phyloP scores from a whole-genome alignment of 2,113 vertebrate species.

The Megaptera novaeangliae region DNA sequence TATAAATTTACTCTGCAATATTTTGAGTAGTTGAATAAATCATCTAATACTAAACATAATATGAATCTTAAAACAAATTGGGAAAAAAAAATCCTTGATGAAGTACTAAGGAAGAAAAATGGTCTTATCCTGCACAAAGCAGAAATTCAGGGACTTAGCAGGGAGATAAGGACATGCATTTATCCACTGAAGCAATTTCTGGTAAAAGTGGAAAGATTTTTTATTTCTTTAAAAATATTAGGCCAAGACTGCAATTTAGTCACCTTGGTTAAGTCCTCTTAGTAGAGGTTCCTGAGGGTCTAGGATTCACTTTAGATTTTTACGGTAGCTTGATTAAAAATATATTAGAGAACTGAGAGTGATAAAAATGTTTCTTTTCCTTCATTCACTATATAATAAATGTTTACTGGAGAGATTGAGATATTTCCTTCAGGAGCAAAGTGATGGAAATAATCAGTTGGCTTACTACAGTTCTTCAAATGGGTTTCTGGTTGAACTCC shows the following conservation, averaged over 20 bases:
- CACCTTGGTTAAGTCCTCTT: background rate
- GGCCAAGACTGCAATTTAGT: background rate
- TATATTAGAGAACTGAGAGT: background rate
- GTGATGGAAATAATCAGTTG: background rate
- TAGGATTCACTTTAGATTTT: background rate
- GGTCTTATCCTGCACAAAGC: background rate
- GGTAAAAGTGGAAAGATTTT: background rate
- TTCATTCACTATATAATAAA: constrained; percentile 10
- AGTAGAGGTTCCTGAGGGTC: background rate
- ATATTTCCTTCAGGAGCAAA: background rate
- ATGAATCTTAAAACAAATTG: constrained; percentile 1
- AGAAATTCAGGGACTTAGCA: background rate
- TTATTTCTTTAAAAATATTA: constrained; percentile 17
- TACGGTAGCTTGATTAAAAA: constrained; percentile 1
- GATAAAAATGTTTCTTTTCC: constrained; percentile 17
- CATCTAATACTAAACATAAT: background rate
- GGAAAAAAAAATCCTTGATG: background rate
- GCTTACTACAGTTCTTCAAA: background rate
- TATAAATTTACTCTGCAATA: background rate
- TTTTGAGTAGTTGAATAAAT: background rate
- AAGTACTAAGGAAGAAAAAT: background rate
- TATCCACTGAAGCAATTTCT: background rate
- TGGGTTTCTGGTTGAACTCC: background rate
- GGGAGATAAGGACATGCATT: background rate
- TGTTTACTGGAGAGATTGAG: background rate